A percentile compares a stretch with the other conserved stretches of the same genome.
Conservation (phyloP, 2,797 vertebrate species). For the Dicrostonyx torquatus region DNA sequence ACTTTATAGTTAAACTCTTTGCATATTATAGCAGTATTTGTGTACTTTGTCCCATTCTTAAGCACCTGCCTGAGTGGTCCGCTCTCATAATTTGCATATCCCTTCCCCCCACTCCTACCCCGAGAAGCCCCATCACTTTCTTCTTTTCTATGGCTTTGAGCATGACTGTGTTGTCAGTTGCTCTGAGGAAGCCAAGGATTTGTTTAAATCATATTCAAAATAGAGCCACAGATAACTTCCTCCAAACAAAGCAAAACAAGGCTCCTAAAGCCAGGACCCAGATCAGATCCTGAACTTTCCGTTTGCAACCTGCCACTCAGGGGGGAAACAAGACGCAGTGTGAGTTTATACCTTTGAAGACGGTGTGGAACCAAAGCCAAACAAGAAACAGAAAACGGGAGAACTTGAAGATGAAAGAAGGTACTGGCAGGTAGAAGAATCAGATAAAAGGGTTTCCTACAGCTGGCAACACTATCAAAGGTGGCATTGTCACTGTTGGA, state of each 20-base stretch:
- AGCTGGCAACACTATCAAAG: constrained; percentile 34
- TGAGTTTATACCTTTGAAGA: constrained; percentile 14
- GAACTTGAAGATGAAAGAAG: neutral
- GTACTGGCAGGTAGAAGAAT: neutral
- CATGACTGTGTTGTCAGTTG: neutral
- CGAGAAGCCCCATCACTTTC: neutral
- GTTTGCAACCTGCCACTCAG: constrained; percentile 7
- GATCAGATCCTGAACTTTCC: neutral
- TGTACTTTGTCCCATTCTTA: no score
- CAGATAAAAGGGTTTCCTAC: constrained; percentile 54
- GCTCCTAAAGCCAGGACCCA: neutral
- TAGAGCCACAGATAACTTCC: neutral
- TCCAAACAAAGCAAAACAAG: neutral
- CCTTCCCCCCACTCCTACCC: neutral
- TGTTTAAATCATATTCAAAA: neutral
- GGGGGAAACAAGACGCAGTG: neutral
- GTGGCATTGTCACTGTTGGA: neutral
- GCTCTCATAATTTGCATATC: neutral
- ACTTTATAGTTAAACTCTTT: no score
- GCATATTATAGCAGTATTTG: no score
- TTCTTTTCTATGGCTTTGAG: neutral
- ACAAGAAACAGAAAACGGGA: neutral
- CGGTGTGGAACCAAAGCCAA: neutral
- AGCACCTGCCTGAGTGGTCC: neutral
- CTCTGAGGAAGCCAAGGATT: neutral